Evolutionary conservation across 2,113 vertebrate genomes (phyloP).

Genomic region (Herpailurus yagouaroundi): DNA sequence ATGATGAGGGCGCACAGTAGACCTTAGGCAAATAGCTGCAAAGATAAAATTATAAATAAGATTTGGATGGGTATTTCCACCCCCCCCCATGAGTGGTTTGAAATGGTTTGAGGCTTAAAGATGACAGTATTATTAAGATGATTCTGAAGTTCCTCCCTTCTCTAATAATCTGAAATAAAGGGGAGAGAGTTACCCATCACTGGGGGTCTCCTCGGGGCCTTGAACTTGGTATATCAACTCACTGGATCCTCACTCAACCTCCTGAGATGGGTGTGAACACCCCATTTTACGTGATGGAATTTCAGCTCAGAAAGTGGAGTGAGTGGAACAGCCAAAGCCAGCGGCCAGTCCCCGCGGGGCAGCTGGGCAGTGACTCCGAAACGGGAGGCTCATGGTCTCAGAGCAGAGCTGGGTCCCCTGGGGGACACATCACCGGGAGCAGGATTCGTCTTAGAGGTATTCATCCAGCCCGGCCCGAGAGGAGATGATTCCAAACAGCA

Average conservation of each 20-base stretch:
- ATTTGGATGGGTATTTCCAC: not conserved
- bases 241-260: not conserved
- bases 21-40: not conserved
- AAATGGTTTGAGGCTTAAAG: not conserved
- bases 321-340: not conserved
- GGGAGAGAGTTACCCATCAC: not conserved
- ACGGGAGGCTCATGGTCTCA: not conserved
- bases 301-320: not conserved
- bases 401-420: not conserved
- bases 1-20: not conserved
- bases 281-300: rapidly evolving
- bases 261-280: not conserved
- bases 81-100: not conserved
- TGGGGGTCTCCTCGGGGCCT: no score
- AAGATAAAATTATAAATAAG: not conserved
- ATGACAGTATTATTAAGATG: not conserved
- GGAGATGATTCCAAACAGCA: slow-evolving; percentile 66
- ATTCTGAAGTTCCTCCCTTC: not conserved
- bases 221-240: not conserved
- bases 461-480: slow-evolving; percentile 5
- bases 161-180: not conserved
- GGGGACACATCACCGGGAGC: rapidly evolving
- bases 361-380: not conserved
- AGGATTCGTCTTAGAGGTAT: not conserved
- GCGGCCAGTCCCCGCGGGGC: rapidly evolving